A percentile compares a stretch with the other conserved stretches of the same genome.
phyloP scores from a whole-genome alignment of 2,797 vertebrate genomes.

The Pogoniulus pusillus region DNA sequence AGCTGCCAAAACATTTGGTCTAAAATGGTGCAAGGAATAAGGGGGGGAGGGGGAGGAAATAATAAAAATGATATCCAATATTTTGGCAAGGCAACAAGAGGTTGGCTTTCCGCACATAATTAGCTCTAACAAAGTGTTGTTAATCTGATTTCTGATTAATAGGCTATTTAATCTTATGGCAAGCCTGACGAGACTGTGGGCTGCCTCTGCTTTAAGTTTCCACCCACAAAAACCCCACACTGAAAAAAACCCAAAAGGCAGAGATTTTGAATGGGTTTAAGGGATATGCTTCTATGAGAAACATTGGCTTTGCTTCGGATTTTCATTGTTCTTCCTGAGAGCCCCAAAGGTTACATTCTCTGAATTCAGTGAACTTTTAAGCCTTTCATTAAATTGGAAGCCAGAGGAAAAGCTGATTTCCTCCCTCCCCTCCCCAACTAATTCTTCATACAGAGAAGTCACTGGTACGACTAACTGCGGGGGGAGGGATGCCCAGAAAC shows the following conservation, averaged over 20 bases:
- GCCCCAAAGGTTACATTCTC: slow-evolving; percentile 36
- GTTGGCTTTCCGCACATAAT: slow-evolving; percentile 48
- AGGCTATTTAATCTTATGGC: slow-evolving; percentile 33
- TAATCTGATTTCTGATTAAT: slow-evolving; percentile 62
- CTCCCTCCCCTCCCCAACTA: neutral
- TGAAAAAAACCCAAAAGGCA: too few relatives aligned
- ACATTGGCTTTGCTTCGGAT: neutral
- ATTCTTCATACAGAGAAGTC: slow-evolving; percentile 5
- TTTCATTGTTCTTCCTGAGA: slow-evolving; percentile 10
- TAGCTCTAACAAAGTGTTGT: slow-evolving; percentile 49
- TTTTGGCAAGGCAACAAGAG: slow-evolving; percentile 32
- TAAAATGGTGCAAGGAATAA: slow-evolving; percentile 47
- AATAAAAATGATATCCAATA: neutral
- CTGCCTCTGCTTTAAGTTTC: slow-evolving; percentile 5
- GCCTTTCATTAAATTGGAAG: slow-evolving; percentile 31
- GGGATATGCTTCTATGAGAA: neutral
- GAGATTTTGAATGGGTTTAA: neutral
- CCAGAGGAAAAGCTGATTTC: slow-evolving; percentile 3
- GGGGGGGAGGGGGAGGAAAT: neutral
- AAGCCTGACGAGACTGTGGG: neutral
- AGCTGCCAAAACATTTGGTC: slow-evolving; percentile 72
- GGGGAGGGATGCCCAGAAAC: neutral
- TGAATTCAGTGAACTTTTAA: slow-evolving; percentile 43
- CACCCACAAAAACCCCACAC: neutral
- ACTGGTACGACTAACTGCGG: neutral